A percentile compares a stretch with the other conserved stretches of the same genome.
Evolutionary conservation across 1,140 invertebrate species (phyloP).

Genomic region (Patella vulgata): DNA sequence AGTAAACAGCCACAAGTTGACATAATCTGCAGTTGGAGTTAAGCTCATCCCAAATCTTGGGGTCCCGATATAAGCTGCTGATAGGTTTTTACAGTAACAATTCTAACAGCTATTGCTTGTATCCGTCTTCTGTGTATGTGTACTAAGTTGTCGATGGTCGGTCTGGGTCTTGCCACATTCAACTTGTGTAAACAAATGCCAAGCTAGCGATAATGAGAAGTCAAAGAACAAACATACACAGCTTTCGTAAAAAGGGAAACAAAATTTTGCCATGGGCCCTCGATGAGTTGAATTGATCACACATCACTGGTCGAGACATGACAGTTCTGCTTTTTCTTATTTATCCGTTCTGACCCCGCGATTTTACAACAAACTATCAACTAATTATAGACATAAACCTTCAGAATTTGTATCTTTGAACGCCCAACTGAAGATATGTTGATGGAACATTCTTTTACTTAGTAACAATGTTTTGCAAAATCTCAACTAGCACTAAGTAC

Average conservation of each 20-base stretch:
- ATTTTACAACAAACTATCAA: too few species aligned
- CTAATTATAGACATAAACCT: too few species aligned
- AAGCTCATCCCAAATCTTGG: too few species aligned
- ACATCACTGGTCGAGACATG: conserved; percentile 4
- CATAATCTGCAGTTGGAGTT: too few species aligned
- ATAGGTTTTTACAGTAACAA: conserved; percentile 5
- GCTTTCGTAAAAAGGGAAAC: conserved; percentile 29
- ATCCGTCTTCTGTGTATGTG: neutral
- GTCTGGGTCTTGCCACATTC: conserved; percentile 13
- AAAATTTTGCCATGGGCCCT: conserved; percentile 28
- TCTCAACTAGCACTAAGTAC: too few species aligned
- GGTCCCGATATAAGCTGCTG: too few species aligned
- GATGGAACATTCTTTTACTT: too few species aligned
- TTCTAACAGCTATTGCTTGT: neutral
- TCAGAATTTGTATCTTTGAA: too few species aligned
- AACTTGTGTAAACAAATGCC: conserved; percentile 26
- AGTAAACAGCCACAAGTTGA: conserved; percentile 6
- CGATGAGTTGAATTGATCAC: conserved; percentile 20
- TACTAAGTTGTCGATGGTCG: neutral
- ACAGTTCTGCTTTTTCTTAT: neutral
- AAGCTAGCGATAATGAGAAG: conserved; percentile 30
- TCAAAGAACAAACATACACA: conserved; percentile 31
- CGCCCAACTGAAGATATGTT: too few species aligned
- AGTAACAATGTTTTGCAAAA: too few species aligned
- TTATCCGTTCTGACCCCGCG: too few species aligned